Conservation (phyloP, 2,113 vertebrate species). For the Recurvirostra avosetta region DNA sequence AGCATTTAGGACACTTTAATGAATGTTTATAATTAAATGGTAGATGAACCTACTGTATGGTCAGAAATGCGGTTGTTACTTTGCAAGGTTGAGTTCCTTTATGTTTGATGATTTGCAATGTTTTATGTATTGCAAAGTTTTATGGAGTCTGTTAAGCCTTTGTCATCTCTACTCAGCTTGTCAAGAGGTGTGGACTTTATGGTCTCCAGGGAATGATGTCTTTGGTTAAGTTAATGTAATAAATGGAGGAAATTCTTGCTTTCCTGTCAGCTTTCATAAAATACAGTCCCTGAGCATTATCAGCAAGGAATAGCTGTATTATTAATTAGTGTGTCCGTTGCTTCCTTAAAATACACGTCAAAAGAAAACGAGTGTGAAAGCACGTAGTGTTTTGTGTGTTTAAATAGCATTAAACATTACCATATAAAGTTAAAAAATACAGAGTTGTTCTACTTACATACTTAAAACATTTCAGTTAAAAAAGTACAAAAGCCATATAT, state of each 20-base stretch:
- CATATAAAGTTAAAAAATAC: not conserved
- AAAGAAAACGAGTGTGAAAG: not conserved
- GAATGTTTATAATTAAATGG: not conserved
- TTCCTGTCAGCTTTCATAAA: constrained; percentile 8
- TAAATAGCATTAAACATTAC: not conserved
- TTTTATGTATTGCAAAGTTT: not conserved
- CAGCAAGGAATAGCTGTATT: not conserved
- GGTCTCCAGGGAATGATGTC: not conserved
- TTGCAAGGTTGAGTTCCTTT: not conserved
- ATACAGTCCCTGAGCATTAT: not conserved
- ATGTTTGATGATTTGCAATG: not conserved
- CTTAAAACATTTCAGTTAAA: not conserved
- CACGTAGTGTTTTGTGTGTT: not conserved
- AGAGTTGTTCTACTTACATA: not conserved
- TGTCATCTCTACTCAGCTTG: not conserved
- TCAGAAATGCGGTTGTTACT: not conserved
- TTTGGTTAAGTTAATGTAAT: not conserved
- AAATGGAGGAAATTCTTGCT: not conserved
- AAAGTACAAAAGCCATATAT: not conserved
- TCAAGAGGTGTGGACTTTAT: not conserved
- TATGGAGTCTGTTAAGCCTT: not conserved
- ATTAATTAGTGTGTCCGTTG: not conserved
- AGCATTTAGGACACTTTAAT: not conserved
- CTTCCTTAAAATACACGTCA: not conserved
- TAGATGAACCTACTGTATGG: not conserved